These are phyloP conservation scores for Limnephilus auricula DNA, from an alignment of 2,888 invertebrate genomes.

Conservation along the genomic window DNA sequence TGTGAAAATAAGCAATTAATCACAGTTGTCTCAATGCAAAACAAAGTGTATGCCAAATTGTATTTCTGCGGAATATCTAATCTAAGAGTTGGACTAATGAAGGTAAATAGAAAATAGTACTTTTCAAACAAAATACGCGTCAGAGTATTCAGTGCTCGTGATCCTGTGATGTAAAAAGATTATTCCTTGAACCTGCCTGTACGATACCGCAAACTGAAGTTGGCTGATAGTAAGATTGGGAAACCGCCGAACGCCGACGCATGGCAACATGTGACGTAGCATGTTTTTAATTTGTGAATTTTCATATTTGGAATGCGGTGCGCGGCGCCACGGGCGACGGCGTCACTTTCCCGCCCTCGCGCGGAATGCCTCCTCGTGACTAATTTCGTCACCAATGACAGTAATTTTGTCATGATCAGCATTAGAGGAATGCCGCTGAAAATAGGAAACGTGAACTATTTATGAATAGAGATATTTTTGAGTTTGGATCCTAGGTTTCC, in stretches of 20 bases:
- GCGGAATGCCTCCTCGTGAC: conserved; percentile 9
- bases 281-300: neutral
- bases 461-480: neutral
- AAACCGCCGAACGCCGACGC: neutral
- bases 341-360: conserved; percentile 21
- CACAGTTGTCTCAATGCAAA: neutral
- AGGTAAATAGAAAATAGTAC: neutral
- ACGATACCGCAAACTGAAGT: neutral
- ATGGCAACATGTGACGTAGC: neutral
- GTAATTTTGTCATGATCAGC: conserved; percentile 7
- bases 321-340: neutral
- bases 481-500: neutral
- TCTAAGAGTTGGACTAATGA: neutral
- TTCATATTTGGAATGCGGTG: conserved; percentile 6
- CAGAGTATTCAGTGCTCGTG: neutral
- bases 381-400: conserved; percentile 31
- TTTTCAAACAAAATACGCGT: neutral
- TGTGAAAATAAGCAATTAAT: neutral
- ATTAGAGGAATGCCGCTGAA: neutral
- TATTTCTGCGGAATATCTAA: neutral
- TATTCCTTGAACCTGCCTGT: neutral
- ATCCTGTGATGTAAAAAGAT: neutral
- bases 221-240: neutral
- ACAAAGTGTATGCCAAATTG: neutral
- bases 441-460: neutral